phyloP scores from a whole-genome alignment of 1,140 invertebrate species.

The Augochlora pura region DNA sequence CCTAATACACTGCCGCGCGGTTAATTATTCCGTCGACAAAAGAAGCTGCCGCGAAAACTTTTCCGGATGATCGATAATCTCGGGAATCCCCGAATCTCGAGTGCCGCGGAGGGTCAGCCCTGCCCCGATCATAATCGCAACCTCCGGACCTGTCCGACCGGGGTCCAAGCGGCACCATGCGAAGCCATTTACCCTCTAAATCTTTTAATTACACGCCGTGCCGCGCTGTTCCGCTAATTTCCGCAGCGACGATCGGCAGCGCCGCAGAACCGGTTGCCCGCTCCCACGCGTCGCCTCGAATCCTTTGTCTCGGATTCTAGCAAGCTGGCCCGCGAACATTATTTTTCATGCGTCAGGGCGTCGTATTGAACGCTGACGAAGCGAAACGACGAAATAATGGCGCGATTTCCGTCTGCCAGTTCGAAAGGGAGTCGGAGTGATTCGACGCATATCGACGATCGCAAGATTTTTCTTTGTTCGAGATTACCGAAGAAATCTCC shows the following conservation, averaged over 20 bases:
- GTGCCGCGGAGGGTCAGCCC: conserved; percentile 12
- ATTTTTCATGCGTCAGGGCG: background rate
- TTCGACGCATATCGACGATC: no score
- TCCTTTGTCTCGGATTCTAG: conserved; percentile 17
- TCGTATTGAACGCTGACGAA: background rate
- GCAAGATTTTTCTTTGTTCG: no score
- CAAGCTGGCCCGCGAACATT: background rate
- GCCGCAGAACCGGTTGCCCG: background rate
- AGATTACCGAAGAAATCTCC: no score
- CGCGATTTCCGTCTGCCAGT: background rate
- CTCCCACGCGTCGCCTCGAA: background rate
- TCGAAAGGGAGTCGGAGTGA: no score
- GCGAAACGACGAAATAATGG: background rate
- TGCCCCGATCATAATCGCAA: background rate
- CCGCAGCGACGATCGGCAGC: background rate
- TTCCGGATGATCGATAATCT: conserved; percentile 58
- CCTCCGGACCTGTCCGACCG: background rate
- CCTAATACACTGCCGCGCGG: conserved; percentile 59
- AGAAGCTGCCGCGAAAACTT: conserved; percentile 45
- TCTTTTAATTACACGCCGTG: conserved; percentile 54
- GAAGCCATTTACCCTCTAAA: conserved; percentile 56
- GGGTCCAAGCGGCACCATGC: conserved; percentile 8
- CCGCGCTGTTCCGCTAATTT: conserved; percentile 40
- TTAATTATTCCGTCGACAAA: conserved; percentile 68
- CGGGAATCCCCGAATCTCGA: conserved; percentile 31